Evolutionary conservation across 2,797 vertebrate species (phyloP).

Genomic region (Arvicola amphibius): DNA sequence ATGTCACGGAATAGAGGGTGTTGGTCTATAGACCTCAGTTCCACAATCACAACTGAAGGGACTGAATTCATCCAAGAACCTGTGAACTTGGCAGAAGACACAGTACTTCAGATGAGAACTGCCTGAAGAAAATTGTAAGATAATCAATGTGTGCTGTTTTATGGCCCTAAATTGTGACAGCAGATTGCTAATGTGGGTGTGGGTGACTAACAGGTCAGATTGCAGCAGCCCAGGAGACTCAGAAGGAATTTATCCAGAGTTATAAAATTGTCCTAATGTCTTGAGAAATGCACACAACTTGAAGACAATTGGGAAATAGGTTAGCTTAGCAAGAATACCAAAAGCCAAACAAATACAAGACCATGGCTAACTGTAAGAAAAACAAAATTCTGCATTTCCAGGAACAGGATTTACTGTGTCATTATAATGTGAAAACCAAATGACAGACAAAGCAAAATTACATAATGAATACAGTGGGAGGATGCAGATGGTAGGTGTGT

Average conservation of each 20-base stretch:
- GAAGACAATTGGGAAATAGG: constrained; percentile 43
- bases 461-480: constrained; percentile 1
- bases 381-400: constrained; percentile 9
- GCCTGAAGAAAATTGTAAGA: neutral
- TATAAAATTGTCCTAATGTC: constrained; percentile 1
- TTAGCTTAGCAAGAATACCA: neutral
- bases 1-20: neutral
- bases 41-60: neutral
- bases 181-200: constrained; percentile 25
- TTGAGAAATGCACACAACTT: constrained; percentile 20
- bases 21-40: neutral
- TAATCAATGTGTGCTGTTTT: constrained; percentile 43
- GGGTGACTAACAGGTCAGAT: neutral
- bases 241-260: constrained; percentile 39
- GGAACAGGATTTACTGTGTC: constrained; percentile 37
- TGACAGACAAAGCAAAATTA: constrained; percentile 37
- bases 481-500: neutral
- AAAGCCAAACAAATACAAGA: constrained; percentile 43
- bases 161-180: neutral
- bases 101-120: constrained; percentile 17
- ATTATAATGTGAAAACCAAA: constrained; percentile 61
- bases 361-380: constrained; percentile 39
- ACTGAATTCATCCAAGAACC: neutral
- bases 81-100: neutral
- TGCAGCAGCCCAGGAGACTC: constrained; percentile 29